phyloP scores from a whole-genome alignment of 2,113 vertebrate species.

The Rostratula benghalensis region DNA sequence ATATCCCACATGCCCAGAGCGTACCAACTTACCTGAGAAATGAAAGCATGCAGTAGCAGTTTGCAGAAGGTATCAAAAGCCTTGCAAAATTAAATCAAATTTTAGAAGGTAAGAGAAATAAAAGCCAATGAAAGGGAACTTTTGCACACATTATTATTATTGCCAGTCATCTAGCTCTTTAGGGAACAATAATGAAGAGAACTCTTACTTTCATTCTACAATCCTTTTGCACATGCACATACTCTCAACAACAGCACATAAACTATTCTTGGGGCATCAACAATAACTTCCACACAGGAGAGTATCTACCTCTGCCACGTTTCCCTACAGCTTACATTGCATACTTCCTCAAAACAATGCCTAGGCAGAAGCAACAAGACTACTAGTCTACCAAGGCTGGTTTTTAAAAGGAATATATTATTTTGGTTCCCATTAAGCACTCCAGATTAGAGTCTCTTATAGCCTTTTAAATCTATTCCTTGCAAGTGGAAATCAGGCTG shows the following conservation, averaged over 20 bases:
- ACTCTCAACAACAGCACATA: background rate
- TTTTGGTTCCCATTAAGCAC: background rate
- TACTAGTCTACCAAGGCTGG: background rate
- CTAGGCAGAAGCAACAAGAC: background rate
- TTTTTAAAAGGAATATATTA: background rate
- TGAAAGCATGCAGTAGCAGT: background rate
- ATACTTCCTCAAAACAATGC: background rate
- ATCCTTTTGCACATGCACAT: rapidly evolving
- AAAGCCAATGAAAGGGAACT: background rate
- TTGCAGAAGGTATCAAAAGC: conserved; percentile 33
- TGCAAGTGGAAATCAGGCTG: background rate
- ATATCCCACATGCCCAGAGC: background rate
- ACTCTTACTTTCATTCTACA: background rate
- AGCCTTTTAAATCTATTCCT: background rate
- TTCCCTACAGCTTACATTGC: background rate
- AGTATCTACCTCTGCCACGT: rapidly evolving
- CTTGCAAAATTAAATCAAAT: conserved; percentile 47
- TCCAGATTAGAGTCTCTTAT: background rate
- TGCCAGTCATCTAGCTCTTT: background rate
- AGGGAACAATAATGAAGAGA: background rate
- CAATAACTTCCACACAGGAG: background rate
- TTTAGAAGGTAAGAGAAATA: conserved; percentile 36
- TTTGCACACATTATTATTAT: background rate
- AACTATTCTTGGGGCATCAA: background rate
- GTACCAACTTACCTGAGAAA: conserved; percentile 41